Evolutionary conservation across 2,888 invertebrate species (phyloP), one percentile per base, ranked within the genome.

Genomic region (Trichogramma dendrolimi): DNA sequence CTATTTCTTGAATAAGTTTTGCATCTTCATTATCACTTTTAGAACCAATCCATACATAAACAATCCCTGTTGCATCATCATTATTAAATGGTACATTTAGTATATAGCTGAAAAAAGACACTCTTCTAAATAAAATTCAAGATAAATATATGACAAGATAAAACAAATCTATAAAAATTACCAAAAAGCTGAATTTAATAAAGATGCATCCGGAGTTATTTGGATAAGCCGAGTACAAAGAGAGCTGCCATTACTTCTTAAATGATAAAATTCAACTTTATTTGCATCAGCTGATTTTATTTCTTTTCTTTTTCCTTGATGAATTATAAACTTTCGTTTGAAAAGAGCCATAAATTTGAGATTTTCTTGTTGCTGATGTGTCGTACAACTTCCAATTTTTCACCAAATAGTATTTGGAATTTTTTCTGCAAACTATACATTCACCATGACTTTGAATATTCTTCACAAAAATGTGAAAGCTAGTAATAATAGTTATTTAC

Each of bases 351-450:
- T 88, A 76, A 99, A 99, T 80, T 96, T 98, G 67, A 96, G 86
- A 80, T 96, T 97, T 81, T 99, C 99, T 80, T 99, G 98, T 78
- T 99, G 99, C 79, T 97, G 98, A 77, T 97, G 94, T 10, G 96
- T 97, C 97, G 83, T 2, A 98, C 92, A 0, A 96, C 97, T 80
- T 98, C 98, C 70, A 95, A 80, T 74, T 94, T 93, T 74, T 94
- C 92, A 10, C 90, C 89, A 73, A 95, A 95, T 70, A 94, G 82
- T 0, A 88, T 83, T 76, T 94, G 92, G 78, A 96, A 95, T 78
- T 92, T 94, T 79, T 94, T 94, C 78, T 92, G 92, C 69, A 94
- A 82, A 68, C 87, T 86, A 73, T 60, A 68, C 67, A 46, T 47
- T 55, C 2, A 58, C 27, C 27, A 27, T 27, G 27, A 27, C 56